phyloP scores from a whole-genome alignment of 2,888 invertebrate species.

The Lochmaea capreae region DNA sequence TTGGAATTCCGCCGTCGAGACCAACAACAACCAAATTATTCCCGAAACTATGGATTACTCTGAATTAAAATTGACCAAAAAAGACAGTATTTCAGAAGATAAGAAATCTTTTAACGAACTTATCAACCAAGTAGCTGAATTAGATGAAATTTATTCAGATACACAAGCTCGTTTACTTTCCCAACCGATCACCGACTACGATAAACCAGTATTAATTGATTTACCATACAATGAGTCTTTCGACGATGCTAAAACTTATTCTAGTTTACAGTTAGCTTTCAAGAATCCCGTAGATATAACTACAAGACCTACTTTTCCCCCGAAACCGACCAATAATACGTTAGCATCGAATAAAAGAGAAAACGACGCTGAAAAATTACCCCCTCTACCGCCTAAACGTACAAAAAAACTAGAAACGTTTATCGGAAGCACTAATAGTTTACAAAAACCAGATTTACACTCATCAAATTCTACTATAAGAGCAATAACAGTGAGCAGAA shows the following conservation, averaged over 20 bases:
- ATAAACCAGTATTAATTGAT: constrained; percentile 45
- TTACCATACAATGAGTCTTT: constrained; percentile 70
- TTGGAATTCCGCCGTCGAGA: constrained; percentile 52
- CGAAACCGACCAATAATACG: constrained; percentile 65
- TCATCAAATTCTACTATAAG: constrained; percentile 49
- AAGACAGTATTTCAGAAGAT: constrained; percentile 11
- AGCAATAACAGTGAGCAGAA: constrained; percentile 53
- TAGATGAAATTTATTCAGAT: constrained; percentile 85
- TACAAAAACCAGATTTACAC: constrained; percentile 47
- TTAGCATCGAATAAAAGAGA: constrained; percentile 63
- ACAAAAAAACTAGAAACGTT: constrained; percentile 69
- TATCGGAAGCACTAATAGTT: constrained; percentile 57
- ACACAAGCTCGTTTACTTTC: constrained; percentile 72
- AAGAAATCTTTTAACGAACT: constrained; percentile 77
- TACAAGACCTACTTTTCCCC: constrained; percentile 57
- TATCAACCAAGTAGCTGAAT: constrained; percentile 81
- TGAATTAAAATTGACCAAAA: constrained; percentile 47
- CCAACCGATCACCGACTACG: constrained; percentile 44
- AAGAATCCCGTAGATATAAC: constrained; percentile 79
- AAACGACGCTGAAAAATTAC: constrained; percentile 68
- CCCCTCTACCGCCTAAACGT: constrained; percentile 86
- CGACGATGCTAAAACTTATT: constrained; percentile 84
- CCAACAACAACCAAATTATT: constrained; percentile 61
- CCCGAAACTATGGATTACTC: constrained; percentile 50
- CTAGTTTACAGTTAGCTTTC: constrained; percentile 87